These are phyloP conservation scores for cat (Felis catus) DNA, from an alignment of 2,113 vertebrate genomes.

Conservation along the genomic window DNA sequence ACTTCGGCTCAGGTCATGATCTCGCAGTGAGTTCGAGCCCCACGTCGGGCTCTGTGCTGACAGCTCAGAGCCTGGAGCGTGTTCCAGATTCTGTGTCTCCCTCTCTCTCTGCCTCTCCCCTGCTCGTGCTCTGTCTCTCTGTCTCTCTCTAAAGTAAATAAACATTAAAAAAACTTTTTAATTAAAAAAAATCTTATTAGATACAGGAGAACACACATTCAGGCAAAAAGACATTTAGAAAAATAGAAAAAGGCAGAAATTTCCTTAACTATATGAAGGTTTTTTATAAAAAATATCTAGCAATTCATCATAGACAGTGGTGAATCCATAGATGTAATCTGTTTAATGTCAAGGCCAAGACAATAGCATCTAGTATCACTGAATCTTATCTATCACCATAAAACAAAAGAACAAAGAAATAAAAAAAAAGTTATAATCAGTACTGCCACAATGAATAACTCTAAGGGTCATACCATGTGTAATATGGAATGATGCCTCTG, in stretches of 20 bases:
- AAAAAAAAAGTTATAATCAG: neutral
- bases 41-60: no score
- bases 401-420: neutral
- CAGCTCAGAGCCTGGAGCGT: no score
- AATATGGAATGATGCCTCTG: neutral
- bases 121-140: no score
- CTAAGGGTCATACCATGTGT: neutral
- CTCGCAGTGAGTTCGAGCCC: no score
- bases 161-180: no score
- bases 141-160: no score
- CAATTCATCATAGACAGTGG: neutral
- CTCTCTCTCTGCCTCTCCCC: no score
- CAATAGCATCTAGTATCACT: neutral
- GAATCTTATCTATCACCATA: neutral
- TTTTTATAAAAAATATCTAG: neutral
- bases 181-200: neutral
- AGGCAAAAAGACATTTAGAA: neutral
- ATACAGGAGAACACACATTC: neutral
- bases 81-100: no score
- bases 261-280: neutral
- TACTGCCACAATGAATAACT: neutral
- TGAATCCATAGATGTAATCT: neutral
- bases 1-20: no score
- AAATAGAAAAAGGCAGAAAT: neutral
- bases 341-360: neutral